These are phyloP conservation scores for Drosophila neotestacea DNA, from an alignment of 2,888 invertebrate genomes.

Conservation along the genomic window DNA sequence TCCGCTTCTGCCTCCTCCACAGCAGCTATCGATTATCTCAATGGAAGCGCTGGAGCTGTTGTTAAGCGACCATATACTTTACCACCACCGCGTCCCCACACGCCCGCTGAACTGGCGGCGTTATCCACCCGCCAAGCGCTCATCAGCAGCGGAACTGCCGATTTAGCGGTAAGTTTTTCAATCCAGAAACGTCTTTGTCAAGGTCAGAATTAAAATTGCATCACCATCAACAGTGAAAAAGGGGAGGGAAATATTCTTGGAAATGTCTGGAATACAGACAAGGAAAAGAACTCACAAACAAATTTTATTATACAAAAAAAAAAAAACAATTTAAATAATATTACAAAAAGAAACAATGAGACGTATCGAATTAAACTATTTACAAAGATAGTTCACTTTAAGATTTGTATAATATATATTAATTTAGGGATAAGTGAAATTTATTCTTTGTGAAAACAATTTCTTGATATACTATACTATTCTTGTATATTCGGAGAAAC, in stretches of 20 bases:
- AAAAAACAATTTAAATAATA: too few relatives aligned
- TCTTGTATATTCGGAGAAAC: too few relatives aligned
- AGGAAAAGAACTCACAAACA: too few relatives aligned
- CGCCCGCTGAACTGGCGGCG: conserved; percentile 27
- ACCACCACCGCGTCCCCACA: conserved; percentile 20
- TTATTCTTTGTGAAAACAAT: too few relatives aligned
- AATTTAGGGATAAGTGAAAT: too few relatives aligned
- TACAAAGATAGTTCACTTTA: too few relatives aligned
- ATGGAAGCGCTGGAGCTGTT: conserved; percentile 33
- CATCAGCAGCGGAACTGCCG: conserved; percentile 67
- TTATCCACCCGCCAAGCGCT: conserved; percentile 41
- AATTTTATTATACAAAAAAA: too few relatives aligned
- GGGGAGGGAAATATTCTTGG: not conserved
- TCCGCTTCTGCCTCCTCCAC: conserved; percentile 37
- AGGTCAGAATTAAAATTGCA: conserved; percentile 42
- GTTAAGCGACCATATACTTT: conserved; percentile 80
- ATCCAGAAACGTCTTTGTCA: conserved; percentile 36
- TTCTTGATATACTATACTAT: too few relatives aligned
- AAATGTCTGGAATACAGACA: not conserved
- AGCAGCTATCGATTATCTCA: conserved; percentile 51
- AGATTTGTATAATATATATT: too few relatives aligned
- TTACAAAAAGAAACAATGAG: too few relatives aligned
- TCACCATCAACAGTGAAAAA: conserved; percentile 19
- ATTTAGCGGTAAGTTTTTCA: conserved; percentile 76
- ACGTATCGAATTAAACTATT: too few relatives aligned